A percentile compares a stretch with the other conserved stretches of the same genome.
Conservation (phyloP, 2,888 invertebrate species). For the Netelia melanura region DNA sequence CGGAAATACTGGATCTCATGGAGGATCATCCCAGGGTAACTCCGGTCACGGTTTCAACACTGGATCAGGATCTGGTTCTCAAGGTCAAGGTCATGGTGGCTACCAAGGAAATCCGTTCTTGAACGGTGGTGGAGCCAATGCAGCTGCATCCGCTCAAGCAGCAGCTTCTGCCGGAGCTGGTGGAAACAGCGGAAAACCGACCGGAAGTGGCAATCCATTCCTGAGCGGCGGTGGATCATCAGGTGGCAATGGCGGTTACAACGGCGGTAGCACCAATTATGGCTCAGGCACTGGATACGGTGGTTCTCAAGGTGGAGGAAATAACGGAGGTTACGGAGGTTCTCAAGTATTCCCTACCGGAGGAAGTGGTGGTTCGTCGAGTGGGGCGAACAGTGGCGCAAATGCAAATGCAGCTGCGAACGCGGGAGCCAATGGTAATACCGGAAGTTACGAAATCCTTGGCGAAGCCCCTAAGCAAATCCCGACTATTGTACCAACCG, state of each 20-base stretch:
- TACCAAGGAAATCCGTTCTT: slow-evolving; percentile 70
- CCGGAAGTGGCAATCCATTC: slow-evolving; percentile 60
- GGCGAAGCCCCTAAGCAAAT: slow-evolving; percentile 44
- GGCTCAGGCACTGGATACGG: slow-evolving; percentile 25
- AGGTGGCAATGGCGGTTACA: slow-evolving; percentile 24
- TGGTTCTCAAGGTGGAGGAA: slow-evolving; percentile 31
- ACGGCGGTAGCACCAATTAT: slow-evolving; percentile 11
- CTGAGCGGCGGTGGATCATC: slow-evolving; percentile 42
- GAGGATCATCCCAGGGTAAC: slow-evolving; percentile 1
- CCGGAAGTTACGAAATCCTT: neutral
- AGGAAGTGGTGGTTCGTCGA: slow-evolving; percentile 31
- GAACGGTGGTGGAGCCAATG: slow-evolving; percentile 48
- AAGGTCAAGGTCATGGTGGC: slow-evolving; percentile 41
- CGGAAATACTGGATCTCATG: slow-evolving; percentile 49
- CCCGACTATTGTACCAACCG: slow-evolving; percentile 51
- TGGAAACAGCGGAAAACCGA: slow-evolving; percentile 40
- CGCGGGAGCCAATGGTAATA: slow-evolving; percentile 7
- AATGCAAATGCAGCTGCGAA: slow-evolving; percentile 60
- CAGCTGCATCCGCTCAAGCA: slow-evolving; percentile 56
- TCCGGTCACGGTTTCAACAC: slow-evolving; percentile 19
- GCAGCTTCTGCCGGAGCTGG: slow-evolving; percentile 53
- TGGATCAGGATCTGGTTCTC: slow-evolving; percentile 37
- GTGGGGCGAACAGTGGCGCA: slow-evolving; percentile 52
- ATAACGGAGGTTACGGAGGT: slow-evolving; percentile 25
- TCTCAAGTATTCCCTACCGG: slow-evolving; percentile 13